phyloP scores from a whole-genome alignment of 2,888 invertebrate species.

The Poecilobothrus nobilitatus region DNA sequence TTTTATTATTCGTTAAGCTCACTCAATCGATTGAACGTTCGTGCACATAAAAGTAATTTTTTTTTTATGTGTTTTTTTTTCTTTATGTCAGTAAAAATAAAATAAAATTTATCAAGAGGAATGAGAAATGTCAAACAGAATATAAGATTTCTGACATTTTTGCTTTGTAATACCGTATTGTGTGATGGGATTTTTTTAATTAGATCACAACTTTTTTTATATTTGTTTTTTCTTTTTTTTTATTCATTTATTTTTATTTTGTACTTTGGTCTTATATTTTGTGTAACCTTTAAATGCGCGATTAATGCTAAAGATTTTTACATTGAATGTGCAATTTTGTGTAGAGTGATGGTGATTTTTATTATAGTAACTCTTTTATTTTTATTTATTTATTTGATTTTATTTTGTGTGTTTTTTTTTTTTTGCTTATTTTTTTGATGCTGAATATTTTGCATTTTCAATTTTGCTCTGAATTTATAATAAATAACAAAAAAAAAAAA shows the following conservation, averaged over 20 bases:
- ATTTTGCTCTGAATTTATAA: constrained; percentile 4
- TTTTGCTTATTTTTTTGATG: not conserved
- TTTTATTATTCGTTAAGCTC: too few relatives aligned
- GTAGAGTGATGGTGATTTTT: not conserved
- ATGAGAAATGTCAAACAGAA: constrained; percentile 4
- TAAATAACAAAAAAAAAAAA: not conserved
- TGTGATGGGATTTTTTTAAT: constrained; percentile 1
- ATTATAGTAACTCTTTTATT: not conserved
- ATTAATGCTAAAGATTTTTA: too few relatives aligned
- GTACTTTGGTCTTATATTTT: too few relatives aligned
- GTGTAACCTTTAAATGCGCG: too few relatives aligned
- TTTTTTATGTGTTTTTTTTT: too few relatives aligned
- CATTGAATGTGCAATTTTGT: too few relatives aligned
- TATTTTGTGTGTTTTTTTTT: not conserved
- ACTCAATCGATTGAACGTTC: too few relatives aligned
- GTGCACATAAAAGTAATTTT: too few relatives aligned
- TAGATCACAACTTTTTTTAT: not conserved
- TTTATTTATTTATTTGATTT: not conserved
- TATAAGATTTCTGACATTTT: constrained; percentile 4
- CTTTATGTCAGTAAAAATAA: not conserved
- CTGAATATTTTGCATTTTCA: constrained; percentile 6
- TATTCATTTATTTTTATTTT: not conserved
- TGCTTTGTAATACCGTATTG: constrained; percentile 2
- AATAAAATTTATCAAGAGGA: not conserved
- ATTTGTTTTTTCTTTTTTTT: not conserved